Percentiles rank a stretch among this genome's conserved stretches.
Conservation (phyloP, 2,888 invertebrate genomes). For the Trissolcus japonicus region DNA sequence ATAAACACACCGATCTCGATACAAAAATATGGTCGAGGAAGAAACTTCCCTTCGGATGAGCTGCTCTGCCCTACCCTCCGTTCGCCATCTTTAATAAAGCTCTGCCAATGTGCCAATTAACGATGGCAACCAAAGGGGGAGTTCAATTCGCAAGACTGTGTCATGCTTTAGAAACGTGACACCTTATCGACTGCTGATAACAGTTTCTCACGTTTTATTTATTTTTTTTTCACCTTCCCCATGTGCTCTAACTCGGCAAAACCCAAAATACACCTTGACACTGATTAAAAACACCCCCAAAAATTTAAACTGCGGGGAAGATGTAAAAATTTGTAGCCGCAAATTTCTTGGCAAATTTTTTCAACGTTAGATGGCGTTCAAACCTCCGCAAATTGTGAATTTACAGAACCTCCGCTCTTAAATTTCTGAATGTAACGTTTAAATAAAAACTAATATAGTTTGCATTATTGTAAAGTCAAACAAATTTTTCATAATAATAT, state of each 20-base stretch:
- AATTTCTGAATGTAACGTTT: no score
- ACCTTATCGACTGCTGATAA: slow-evolving; percentile 41
- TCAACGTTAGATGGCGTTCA: no score
- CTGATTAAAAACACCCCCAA: no score
- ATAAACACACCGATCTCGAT: slow-evolving; percentile 27
- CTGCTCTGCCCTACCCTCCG: slow-evolving; percentile 68
- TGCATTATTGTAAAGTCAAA: no score
- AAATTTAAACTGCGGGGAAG: no score
- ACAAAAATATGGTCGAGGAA: slow-evolving; percentile 48
- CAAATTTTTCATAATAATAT: no score
- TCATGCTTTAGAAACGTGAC: slow-evolving; percentile 22
- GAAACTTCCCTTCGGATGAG: slow-evolving; percentile 63
- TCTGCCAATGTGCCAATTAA: slow-evolving; percentile 55
- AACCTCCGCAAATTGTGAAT: no score
- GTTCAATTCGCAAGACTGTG: slow-evolving; percentile 28
- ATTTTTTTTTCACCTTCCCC: not conserved
- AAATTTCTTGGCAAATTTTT: no score
- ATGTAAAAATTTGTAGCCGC: no score
- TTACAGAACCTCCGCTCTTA: no score
- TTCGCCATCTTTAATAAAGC: slow-evolving; percentile 72
- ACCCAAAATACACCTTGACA: not conserved
- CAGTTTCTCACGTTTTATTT: slow-evolving; percentile 8
- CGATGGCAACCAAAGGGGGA: slow-evolving; percentile 54
- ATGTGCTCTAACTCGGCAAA: not conserved
- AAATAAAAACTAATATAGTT: no score